Conservation (phyloP, 2,888 invertebrate species). For the Drosophila barbarae region DNA sequence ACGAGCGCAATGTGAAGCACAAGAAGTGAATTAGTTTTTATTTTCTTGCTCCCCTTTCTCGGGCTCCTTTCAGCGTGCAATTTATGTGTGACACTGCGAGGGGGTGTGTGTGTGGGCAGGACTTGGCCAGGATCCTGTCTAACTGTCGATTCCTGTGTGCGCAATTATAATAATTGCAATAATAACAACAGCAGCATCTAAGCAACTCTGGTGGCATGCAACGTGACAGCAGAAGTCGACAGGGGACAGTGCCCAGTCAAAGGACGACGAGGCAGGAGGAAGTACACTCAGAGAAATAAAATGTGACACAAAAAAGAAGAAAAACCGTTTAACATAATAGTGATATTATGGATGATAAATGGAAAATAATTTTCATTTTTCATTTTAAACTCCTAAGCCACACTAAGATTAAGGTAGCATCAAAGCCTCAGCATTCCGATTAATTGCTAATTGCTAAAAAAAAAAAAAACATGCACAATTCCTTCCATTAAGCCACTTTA, state of each 20-base stretch:
- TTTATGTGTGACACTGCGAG: slow-evolving; percentile 23
- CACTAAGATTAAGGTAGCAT: neutral
- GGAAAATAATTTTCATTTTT: neutral
- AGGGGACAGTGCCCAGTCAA: slow-evolving; percentile 2
- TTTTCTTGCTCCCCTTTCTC: slow-evolving; percentile 26
- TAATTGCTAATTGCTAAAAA: no score
- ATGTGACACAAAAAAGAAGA: neutral
- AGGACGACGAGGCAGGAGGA: neutral
- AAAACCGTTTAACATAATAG: neutral
- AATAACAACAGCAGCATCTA: slow-evolving; percentile 55
- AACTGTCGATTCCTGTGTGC: slow-evolving; percentile 68
- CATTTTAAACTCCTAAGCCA: neutral
- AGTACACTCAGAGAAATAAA: slow-evolving; percentile 3
- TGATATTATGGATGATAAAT: neutral
- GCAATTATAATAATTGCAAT: slow-evolving; percentile 73
- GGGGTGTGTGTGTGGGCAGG: slow-evolving; percentile 32
- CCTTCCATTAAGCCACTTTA: no score
- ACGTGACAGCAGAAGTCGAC: slow-evolving; percentile 44
- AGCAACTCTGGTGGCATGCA: slow-evolving; percentile 35
- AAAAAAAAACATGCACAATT: no score
- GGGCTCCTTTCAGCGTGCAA: slow-evolving; percentile 11
- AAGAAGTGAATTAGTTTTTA: slow-evolving; percentile 70
- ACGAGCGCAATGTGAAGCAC: slow-evolving; percentile 50
- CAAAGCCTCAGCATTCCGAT: neutral
- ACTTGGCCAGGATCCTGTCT: slow-evolving; percentile 45